A percentile compares a stretch with the other conserved stretches of the same genome.
Evolutionary conservation across 2,797 vertebrate species (phyloP).

Genomic region (Coccyzus lansbergi): DNA sequence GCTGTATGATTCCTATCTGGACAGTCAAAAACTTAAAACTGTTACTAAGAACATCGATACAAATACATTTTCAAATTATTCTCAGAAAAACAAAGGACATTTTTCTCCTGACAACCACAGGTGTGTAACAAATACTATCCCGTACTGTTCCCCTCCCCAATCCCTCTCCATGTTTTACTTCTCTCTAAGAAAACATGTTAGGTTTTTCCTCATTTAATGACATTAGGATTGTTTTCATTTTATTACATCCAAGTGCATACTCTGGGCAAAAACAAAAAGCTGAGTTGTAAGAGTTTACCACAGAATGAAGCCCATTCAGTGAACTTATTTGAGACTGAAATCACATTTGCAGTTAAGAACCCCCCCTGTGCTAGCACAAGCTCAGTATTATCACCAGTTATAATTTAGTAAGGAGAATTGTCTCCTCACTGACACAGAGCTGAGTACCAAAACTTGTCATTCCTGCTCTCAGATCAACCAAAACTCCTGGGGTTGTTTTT

Average conservation of each 20-base stretch:
- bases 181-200: not conserved
- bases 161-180: not conserved
- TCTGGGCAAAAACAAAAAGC: not conserved
- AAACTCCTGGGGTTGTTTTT: not conserved
- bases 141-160: not conserved
- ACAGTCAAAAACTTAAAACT: not conserved
- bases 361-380: not conserved
- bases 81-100: not conserved
- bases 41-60: not conserved
- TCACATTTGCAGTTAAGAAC: not conserved
- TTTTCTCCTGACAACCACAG: constrained; percentile 4
- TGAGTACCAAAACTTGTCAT: not conserved
- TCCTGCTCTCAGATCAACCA: not conserved
- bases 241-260: not conserved
- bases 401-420: not conserved
- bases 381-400: not conserved
- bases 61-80: not conserved
- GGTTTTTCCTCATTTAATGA: constrained; percentile 5
- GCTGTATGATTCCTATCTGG: not conserved
- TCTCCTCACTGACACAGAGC: not conserved
- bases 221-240: constrained; percentile 29
- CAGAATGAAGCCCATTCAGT: not conserved
- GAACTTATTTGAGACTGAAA: not conserved
- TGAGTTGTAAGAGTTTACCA: not conserved
- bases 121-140: constrained; percentile 20